These are phyloP conservation scores for Echeneis naucrates DNA, from an alignment of 2,797 vertebrate species.

Conservation along the genomic window DNA sequence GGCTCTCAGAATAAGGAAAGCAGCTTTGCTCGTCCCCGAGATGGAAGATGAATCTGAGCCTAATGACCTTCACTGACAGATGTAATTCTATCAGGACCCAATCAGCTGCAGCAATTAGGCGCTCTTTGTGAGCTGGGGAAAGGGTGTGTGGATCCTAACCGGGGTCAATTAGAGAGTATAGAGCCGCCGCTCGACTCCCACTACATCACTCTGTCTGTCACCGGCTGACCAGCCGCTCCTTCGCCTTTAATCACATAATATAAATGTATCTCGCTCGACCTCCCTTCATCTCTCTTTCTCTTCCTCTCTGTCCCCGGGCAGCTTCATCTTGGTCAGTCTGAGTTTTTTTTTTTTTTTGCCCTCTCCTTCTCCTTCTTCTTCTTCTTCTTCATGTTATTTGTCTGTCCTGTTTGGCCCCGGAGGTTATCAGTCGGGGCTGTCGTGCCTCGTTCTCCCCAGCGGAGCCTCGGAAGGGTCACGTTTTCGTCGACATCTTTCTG, in stretches of 20 bases:
- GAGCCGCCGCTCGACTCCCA: constrained; percentile 66
- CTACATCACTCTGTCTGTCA: constrained; percentile 69
- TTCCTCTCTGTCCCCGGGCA: constrained; percentile 56
- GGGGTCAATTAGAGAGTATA: constrained; percentile 81
- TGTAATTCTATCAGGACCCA: constrained; percentile 84
- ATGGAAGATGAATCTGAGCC: constrained; percentile 76
- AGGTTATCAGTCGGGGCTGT: constrained; percentile 46
- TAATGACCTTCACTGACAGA: constrained; percentile 82
- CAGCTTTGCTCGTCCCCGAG: constrained; percentile 47
- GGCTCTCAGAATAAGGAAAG: constrained; percentile 51
- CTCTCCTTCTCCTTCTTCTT: neutral
- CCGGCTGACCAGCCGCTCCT: constrained; percentile 32
- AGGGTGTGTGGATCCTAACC: constrained; percentile 78
- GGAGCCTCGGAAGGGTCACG: constrained; percentile 20
- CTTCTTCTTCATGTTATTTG: constrained; percentile 10
- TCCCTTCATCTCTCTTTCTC: constrained; percentile 60
- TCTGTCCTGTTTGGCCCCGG: constrained; percentile 4
- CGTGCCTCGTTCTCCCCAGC: neutral
- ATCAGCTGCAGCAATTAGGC: constrained; percentile 83
- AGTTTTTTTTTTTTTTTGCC: constrained; percentile 5
- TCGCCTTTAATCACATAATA: constrained; percentile 75
- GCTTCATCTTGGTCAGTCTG: constrained; percentile 54
- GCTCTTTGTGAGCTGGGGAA: constrained; percentile 74
- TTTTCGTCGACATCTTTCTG: constrained; percentile 12
- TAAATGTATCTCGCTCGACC: constrained; percentile 72